Base-by-base conservation (phyloP, 2,797 vertebrate genomes). In the Clarias fuscus region DNA sequence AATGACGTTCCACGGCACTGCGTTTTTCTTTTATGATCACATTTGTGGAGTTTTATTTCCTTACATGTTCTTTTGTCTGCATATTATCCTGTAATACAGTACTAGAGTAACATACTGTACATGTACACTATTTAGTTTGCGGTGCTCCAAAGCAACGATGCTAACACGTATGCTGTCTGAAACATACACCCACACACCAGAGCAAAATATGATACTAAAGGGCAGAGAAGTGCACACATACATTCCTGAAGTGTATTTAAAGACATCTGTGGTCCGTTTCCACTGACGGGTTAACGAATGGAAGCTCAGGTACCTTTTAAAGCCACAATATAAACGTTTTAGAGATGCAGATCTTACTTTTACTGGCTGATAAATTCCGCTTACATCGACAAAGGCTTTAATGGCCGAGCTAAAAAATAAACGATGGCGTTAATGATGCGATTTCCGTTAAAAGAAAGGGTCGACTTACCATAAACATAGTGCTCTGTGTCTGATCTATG, bases 231-330 rank as follows among this genome's bases (percentile, higher is more conserved):
- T 77, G 17, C 14, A 30, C 27, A 11, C 73, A 71, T 10, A 48
- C 7, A 77, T 79, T 22, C 30, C 14, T 61, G 20, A 20, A 62
- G 27, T 58, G 37, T 77, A 20, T 77, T 62, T 79, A 33, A 37
- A 79, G 76, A 40, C 58, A 79, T 79, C 76, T 79, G 76, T 79
- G 61, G 30, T 24, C 76, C 37, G 7, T 79, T 79, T 62, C 5
- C 30, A 40, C 13, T 58, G 6, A 73, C 24, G 15, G 43, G 27
- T 58, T 59, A 58, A 77, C 30, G 30, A 59, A 33, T 78, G 17
- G 75, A 59, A 78, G 75, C 75, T 59, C 7, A 59, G 30, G 17
- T 59, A 22, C 56, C 56, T 33, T 33, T 78, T 78, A 61, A 22
- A 78, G 18, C 27, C 76, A 78, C 56, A 37, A 18, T 58, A 10